Base-by-base conservation (phyloP, 2,888 invertebrate genomes). In the Marronus borbonicus region DNA sequence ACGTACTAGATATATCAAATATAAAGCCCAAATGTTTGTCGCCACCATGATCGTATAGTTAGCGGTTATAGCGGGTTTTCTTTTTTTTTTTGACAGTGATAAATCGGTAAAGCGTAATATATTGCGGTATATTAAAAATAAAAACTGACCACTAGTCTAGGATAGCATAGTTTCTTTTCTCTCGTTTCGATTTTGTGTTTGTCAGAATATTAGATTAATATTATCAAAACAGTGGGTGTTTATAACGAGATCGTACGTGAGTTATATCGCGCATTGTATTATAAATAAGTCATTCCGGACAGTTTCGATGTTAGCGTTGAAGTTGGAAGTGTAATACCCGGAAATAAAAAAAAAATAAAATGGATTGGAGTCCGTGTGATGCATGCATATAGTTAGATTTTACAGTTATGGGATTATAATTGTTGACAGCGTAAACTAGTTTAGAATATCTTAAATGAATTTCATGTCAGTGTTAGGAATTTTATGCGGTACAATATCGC, bases 151-250 rank as follows among this genome's bases (percentile, higher is more conserved):
- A 66, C 39, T 39, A 66, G 44, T 44, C 2, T 31, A 31, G 31
- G 31, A 31, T 31, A 31, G 31, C 31, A 31, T 31, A 31, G 31
- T 44, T 44, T 17, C 55, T 17, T 20, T 55, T 24, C 20, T 55
- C 20, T 20, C n/a, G 2, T 44, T 44, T 44, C 12, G 44, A 44
- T 44, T 44, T 44, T 44, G 44, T 44, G n/a, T 55, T 55, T 55
- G 55, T 55, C 55, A 55, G 55, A 20, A 55, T 55, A 55, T 55
- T 55, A 55, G 55, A 55, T 55, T 55, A 55, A 55, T 55, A 55
- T 55, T 55, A 55, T 55, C 55, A 55, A 55, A 55, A 55, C 55
- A 55, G 55, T 55, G 55, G 55, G 55, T 55, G 55, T 55, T 55
- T 55, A 55, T 20, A 55, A 8, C 8, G 55, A 8, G 20, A 55